These are phyloP conservation scores for Hippoglossus hippoglossus DNA, from an alignment of 2,797 vertebrate species.

Conservation along the genomic window DNA sequence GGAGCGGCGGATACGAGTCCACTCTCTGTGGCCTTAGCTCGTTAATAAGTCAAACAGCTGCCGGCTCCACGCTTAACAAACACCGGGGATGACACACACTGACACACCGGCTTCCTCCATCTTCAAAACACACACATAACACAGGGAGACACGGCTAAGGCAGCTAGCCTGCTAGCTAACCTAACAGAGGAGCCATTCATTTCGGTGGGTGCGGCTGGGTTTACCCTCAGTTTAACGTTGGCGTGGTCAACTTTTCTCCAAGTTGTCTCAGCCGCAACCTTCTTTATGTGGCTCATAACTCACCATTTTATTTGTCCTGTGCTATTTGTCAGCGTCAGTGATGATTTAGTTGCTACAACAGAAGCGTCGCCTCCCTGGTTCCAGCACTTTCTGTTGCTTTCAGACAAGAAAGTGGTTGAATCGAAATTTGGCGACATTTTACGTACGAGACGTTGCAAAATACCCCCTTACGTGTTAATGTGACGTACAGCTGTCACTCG, in stretches of 20 bases:
- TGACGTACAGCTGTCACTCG: not conserved
- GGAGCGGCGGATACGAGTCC: slow-evolving; percentile 50
- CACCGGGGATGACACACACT: not conserved
- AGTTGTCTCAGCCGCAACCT: slow-evolving; percentile 27
- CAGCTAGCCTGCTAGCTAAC: slow-evolving; percentile 63
- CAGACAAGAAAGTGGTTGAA: not conserved
- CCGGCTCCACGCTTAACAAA: not conserved
- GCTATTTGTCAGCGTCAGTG: not conserved
- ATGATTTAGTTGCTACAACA: not conserved
- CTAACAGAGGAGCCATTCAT: slow-evolving; percentile 63
- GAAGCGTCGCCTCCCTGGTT: not conserved
- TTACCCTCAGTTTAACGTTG: slow-evolving; percentile 16
- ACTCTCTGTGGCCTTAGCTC: slow-evolving; percentile 34
- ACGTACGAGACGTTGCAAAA: too few species aligned
- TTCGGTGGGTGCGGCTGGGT: slow-evolving; percentile 77
- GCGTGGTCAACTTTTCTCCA: slow-evolving; percentile 24
- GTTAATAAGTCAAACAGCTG: slow-evolving; percentile 23
- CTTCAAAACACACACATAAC: not conserved
- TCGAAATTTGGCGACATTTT: not conserved
- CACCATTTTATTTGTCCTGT: not conserved
- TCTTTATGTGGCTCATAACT: too few species aligned
- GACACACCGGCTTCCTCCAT: not conserved
- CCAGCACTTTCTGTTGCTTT: not conserved
- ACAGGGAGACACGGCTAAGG: not conserved
- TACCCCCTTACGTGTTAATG: too few species aligned